Percentiles rank a stretch among this genome's conserved stretches.
Evolutionary conservation across 2,888 invertebrate species (phyloP).

Genomic region (Seira ritae): DNA sequence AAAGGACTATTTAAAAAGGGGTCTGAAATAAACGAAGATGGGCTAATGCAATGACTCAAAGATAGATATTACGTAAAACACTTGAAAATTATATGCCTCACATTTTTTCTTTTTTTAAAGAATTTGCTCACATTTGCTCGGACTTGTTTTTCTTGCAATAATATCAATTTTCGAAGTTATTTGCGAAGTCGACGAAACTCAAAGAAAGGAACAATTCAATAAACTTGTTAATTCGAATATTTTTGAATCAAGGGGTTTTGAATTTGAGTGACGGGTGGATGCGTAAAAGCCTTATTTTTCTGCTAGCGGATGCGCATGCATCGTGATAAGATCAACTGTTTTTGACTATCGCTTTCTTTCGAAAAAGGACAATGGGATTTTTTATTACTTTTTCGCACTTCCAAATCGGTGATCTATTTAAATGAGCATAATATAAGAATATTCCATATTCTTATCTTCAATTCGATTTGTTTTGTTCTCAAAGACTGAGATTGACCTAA

Average conservation of each 20-base stretch:
- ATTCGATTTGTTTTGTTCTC: neutral
- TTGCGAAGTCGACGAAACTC: too few species aligned
- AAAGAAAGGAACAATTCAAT: neutral
- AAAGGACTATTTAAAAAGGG: neutral
- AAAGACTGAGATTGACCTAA: neutral
- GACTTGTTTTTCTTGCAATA: neutral
- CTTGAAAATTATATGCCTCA: neutral
- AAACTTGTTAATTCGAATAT: neutral
- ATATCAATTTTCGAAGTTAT: neutral
- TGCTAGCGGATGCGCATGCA: neutral
- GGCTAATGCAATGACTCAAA: neutral
- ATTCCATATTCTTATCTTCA: neutral
- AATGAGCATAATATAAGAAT: neutral
- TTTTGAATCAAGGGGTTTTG: neutral
- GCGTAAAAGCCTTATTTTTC: neutral
- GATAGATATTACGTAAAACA: neutral
- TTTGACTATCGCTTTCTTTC: neutral
- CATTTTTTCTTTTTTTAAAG: neutral
- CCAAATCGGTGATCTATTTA: neutral
- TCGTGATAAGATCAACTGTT: neutral
- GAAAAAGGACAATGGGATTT: neutral
- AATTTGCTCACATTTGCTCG: neutral
- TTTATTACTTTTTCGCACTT: constrained; percentile 1
- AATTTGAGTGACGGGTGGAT: neutral
- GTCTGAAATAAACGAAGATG: neutral